Percentiles rank a stretch among this genome's conserved stretches.
phyloP scores from a whole-genome alignment of 2,797 vertebrate genomes.

The Coccyzus lansbergi region DNA sequence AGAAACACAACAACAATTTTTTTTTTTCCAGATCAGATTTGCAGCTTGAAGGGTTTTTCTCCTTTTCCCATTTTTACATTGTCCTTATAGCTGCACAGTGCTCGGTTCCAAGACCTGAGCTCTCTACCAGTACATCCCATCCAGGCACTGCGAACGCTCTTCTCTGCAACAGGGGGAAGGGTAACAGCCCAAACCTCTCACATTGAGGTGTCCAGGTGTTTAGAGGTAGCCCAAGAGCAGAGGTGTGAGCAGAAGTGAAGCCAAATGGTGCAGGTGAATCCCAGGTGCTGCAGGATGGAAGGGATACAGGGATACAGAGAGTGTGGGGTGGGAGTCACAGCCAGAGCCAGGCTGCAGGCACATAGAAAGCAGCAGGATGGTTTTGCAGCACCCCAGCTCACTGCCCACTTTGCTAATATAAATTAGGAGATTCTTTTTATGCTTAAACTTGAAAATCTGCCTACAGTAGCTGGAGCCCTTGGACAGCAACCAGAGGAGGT shows the following conservation, averaged over 20 bases:
- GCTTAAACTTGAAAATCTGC: neutral
- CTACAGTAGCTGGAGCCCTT: neutral
- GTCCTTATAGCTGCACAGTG: fast-evolving
- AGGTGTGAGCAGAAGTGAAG: fast-evolving
- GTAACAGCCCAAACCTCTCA: no score
- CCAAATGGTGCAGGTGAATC: fast-evolving
- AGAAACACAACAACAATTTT: neutral
- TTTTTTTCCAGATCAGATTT: fast-evolving
- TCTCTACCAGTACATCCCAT: fast-evolving
- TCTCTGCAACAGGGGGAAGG: no score
- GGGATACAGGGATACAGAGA: no score
- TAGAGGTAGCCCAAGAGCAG: neutral
- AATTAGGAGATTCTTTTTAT: neutral
- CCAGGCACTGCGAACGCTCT: neutral
- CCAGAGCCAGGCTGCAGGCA: neutral
- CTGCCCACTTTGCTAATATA: fast-evolving
- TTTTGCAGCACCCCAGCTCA: fast-evolving
- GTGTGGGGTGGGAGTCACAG: no score
- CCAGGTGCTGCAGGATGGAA: no score
- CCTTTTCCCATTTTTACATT: fast-evolving
- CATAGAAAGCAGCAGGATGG: fast-evolving
- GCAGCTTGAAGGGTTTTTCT: fast-evolving
- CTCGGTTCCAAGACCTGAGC: neutral
- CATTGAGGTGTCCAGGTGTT: fast-evolving
- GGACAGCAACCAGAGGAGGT: neutral